Evolutionary conservation across 2,888 invertebrate genomes (phyloP).

Genomic region (Cartodere bifasciata): DNA sequence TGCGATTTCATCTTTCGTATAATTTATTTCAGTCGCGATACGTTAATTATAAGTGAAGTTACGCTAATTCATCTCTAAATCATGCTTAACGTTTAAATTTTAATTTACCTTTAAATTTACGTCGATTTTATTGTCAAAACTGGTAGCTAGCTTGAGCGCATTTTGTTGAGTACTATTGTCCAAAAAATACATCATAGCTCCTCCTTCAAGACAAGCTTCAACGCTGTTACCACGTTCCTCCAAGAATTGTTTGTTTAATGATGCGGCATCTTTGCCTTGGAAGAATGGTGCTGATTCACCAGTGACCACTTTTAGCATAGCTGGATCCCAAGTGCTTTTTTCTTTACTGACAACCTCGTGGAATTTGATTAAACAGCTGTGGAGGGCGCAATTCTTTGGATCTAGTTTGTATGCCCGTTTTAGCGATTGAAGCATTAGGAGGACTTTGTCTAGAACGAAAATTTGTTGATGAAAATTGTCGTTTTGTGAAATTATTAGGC

Average conservation of each 20-base stretch:
- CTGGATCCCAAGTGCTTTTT: conserved; percentile 35
- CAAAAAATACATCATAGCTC: conserved; percentile 65
- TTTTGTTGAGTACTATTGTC: conserved; percentile 51
- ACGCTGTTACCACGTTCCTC: conserved; percentile 48
- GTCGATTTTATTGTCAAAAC: conserved; percentile 9
- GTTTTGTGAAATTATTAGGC: too few species aligned
- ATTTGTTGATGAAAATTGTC: too few species aligned
- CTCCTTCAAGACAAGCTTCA: conserved; percentile 69
- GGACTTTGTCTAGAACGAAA: conserved; percentile 57
- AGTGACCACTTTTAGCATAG: conserved; percentile 39
- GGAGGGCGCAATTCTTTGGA: conserved; percentile 65
- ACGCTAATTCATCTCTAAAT: background rate
- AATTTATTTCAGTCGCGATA: too few species aligned
- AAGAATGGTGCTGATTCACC: conserved; percentile 43
- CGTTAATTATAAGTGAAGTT: background rate
- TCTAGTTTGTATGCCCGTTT: conserved; percentile 74
- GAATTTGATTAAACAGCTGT: conserved; percentile 77
- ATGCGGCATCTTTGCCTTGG: conserved; percentile 42
- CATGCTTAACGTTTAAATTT: background rate
- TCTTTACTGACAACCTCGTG: conserved; percentile 39
- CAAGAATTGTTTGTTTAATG: conserved; percentile 60
- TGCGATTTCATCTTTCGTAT: too few species aligned
- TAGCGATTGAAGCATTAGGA: conserved; percentile 92
- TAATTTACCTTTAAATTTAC: conserved; percentile 8
- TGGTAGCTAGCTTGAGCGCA: conserved; percentile 42